These are phyloP conservation scores for Hydrozoanthus tunicans DNA, from an alignment of 64 coral and sea anemone species.

Conservation along the genomic window DNA sequence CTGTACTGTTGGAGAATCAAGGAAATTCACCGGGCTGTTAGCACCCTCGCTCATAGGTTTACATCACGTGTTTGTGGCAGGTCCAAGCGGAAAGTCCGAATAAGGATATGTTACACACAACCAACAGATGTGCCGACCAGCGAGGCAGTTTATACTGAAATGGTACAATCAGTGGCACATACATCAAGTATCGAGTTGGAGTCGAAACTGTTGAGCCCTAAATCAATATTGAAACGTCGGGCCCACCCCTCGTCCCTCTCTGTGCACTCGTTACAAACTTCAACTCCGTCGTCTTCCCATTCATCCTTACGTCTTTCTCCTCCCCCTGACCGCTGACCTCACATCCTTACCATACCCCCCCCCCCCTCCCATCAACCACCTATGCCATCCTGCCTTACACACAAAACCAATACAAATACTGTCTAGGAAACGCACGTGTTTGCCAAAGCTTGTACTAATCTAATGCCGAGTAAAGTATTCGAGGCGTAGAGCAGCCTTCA, in stretches of 20 bases:
- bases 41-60: neutral
- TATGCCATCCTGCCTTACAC: too few relatives aligned
- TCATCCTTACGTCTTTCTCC: neutral
- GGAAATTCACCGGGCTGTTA: constrained; percentile 60
- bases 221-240: neutral
- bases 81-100: too few relatives aligned
- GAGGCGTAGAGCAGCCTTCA: too few relatives aligned
- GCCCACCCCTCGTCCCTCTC: neutral
- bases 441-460: too few relatives aligned
- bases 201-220: neutral
- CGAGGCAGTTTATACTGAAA: neutral
- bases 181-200: neutral
- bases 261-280: neutral
- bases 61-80: neutral
- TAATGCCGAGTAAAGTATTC: too few relatives aligned
- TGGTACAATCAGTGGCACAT: neutral
- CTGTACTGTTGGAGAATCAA: constrained; percentile 78
- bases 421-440: too few relatives aligned
- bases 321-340: neutral
- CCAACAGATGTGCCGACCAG: too few relatives aligned
- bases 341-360: neutral
- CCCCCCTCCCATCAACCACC: neutral
- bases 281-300: neutral
- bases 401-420: too few relatives aligned
- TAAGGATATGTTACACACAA: too few relatives aligned